Evolutionary conservation across 2,888 invertebrate genomes (phyloP).

Genomic region (Cancer borealis): DNA sequence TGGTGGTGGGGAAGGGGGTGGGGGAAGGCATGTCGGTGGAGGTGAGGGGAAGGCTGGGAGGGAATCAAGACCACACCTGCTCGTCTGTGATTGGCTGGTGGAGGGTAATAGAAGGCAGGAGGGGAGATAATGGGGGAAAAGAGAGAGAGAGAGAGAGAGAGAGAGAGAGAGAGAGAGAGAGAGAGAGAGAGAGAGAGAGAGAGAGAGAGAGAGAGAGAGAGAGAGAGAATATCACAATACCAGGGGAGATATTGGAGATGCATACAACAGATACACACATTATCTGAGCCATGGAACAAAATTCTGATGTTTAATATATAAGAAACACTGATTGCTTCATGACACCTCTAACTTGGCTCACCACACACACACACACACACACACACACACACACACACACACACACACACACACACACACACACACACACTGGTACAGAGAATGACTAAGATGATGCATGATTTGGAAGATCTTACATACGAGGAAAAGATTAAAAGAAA

Average conservation of each 20-base stretch:
- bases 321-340: neutral
- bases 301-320: neutral
- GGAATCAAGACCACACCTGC: constrained; percentile 40
- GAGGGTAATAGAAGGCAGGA: neutral
- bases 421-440: neutral
- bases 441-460: too few relatives aligned
- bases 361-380: too few relatives aligned
- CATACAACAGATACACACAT: neutral
- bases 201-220: constrained; percentile 29
- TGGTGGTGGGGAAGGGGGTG: neutral
- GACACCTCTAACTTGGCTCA: neutral
- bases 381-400: neutral
- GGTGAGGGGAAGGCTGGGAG: neutral
- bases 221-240: neutral
- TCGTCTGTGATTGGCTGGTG: constrained; percentile 54
- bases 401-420: neutral
- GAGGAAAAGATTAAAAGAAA: too few relatives aligned
- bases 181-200: constrained; percentile 41
- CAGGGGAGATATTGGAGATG: neutral
- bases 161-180: constrained; percentile 44
- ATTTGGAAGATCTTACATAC: too few relatives aligned
- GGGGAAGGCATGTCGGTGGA: neutral
- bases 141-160: neutral
- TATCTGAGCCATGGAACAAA: neutral
- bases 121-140: neutral